Conservation (phyloP, 2,797 vertebrate genomes). For the Xiphophorus birchmanni region DNA sequence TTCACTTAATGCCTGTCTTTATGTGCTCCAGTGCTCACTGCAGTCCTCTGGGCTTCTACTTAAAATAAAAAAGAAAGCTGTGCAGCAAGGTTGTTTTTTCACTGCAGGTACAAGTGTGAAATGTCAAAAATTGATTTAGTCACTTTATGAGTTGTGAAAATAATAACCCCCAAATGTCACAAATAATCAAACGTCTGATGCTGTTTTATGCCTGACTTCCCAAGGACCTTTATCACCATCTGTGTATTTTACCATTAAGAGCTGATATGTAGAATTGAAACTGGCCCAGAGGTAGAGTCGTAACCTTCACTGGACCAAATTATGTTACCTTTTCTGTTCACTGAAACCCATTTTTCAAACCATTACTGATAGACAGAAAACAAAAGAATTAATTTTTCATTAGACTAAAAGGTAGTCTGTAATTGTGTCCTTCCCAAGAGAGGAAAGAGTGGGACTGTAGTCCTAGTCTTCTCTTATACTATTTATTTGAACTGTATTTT, state of each 20-base stretch:
- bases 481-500: neutral
- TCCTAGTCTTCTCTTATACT: neutral
- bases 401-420: neutral
- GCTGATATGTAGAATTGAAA: conserved; percentile 21
- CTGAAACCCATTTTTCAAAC: neutral
- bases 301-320: neutral
- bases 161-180: conserved; percentile 66
- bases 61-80: conserved; percentile 11
- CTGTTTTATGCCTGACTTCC: conserved; percentile 50
- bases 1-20: conserved; percentile 31
- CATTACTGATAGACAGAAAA: neutral
- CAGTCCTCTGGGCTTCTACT: conserved; percentile 3
- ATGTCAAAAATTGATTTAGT: conserved; percentile 48
- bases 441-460: neutral
- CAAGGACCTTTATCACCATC: conserved; percentile 19
- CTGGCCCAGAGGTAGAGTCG: neutral
- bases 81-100: conserved; percentile 9
- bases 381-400: neutral
- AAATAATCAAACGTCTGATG: conserved; percentile 58
- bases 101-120: conserved; percentile 59
- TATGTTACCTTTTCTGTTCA: neutral
- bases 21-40: conserved; percentile 22
- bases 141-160: conserved; percentile 66
- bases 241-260: neutral
- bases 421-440: neutral